These are phyloP conservation scores for Pseudochromis fuscus DNA, from an alignment of 2,797 vertebrate genomes.

Conservation along the genomic window DNA sequence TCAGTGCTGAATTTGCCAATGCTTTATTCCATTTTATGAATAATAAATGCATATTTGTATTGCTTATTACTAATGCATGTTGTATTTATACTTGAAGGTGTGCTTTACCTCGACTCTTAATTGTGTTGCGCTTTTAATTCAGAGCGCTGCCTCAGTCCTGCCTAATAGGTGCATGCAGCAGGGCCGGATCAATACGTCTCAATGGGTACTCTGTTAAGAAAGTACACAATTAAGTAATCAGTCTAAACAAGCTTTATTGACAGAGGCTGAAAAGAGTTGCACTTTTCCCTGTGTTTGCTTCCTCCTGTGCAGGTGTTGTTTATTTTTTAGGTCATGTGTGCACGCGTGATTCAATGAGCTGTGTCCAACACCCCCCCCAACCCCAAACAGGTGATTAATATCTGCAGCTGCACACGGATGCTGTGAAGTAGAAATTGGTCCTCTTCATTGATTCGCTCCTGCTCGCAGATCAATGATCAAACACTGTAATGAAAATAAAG, in stretches of 20 bases:
- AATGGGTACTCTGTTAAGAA: conserved; percentile 47
- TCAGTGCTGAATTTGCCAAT: conserved; percentile 20
- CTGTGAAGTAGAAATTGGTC: conserved; percentile 45
- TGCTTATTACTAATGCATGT: conserved; percentile 60
- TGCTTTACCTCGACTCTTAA: conserved; percentile 14
- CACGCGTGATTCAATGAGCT: conserved; percentile 18
- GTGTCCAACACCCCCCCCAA: conserved; percentile 26
- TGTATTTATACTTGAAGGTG: conserved; percentile 23
- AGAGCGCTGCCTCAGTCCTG: conserved; percentile 11
- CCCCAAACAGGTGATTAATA: conserved; percentile 66
- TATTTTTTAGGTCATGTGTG: conserved; percentile 46
- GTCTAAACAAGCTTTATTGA: conserved; percentile 41
- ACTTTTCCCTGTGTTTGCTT: not conserved
- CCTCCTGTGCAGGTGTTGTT: conserved; percentile 17
- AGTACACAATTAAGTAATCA: conserved; percentile 51
- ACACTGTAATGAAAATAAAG: conserved; percentile 50
- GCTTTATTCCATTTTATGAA: conserved; percentile 53
- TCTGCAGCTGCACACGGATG: conserved; percentile 24
- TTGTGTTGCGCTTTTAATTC: conserved; percentile 23
- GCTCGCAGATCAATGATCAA: conserved; percentile 57
- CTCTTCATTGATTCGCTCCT: conserved; percentile 58
- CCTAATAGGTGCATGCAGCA: conserved; percentile 23
- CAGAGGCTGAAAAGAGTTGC: not conserved
- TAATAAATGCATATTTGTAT: conserved; percentile 61
- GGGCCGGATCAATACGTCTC: conserved; percentile 46